Percentiles rank a stretch among this genome's conserved stretches.
Conservation (phyloP, 1,140 invertebrate genomes). For the Metopolophium dirhodum region DNA sequence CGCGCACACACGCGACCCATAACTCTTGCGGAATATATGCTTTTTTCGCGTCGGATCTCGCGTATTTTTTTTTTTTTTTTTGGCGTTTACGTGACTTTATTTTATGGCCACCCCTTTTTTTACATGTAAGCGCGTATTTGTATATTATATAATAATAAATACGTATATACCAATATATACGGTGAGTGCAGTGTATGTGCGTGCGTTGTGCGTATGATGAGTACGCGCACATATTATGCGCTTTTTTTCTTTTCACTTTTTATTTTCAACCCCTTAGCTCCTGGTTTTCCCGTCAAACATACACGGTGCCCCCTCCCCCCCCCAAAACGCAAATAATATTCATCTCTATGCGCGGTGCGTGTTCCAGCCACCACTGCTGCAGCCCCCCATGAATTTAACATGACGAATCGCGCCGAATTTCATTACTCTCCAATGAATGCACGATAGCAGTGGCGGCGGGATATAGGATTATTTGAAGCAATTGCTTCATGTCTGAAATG, state of each 20-base stretch:
- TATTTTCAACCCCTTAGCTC: neutral
- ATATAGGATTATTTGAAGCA: too few species aligned
- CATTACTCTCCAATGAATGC: neutral
- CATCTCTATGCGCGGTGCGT: neutral
- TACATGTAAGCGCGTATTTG: neutral
- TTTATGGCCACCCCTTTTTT: constrained; percentile 10
- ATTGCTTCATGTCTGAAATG: too few species aligned
- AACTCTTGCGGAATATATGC: constrained; percentile 16
- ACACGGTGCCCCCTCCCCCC: neutral
- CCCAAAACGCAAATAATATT: neutral
- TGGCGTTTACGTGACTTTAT: neutral
- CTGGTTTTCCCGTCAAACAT: neutral
- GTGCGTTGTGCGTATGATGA: too few species aligned
- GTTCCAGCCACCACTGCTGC: neutral
- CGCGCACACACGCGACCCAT: neutral
- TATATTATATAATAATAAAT: neutral
- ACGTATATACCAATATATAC: too few species aligned
- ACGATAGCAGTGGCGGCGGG: too few species aligned
- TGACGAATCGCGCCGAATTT: neutral
- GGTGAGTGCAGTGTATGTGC: too few species aligned
- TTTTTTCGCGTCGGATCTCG: constrained; percentile 1
- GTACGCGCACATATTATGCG: neutral
- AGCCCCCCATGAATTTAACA: neutral
- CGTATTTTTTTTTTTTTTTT: neutral
- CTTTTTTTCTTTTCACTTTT: neutral